Evolutionary conservation across 2,888 invertebrate species (phyloP).

Genomic region (Stenodema calcarata): DNA sequence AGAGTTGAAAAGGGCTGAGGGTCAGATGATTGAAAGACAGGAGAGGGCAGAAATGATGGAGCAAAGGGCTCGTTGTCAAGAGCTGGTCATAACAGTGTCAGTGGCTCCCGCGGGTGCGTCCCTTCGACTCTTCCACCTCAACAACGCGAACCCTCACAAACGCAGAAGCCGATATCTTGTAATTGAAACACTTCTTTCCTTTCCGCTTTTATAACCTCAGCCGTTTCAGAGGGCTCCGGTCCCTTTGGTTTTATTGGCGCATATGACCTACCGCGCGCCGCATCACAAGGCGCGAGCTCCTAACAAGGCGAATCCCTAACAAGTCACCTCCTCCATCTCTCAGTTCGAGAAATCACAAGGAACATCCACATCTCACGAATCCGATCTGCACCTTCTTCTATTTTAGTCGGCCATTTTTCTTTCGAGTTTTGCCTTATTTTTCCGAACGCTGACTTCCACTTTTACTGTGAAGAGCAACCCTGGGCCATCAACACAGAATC

Average conservation of each 20-base stretch:
- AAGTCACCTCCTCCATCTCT: background rate
- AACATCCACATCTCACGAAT: too few relatives aligned
- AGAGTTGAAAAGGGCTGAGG: background rate
- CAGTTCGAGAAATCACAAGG: too few relatives aligned
- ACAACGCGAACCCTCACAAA: background rate
- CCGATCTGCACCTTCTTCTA: too few relatives aligned
- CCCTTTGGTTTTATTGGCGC: background rate
- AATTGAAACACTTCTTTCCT: conserved; percentile 13
- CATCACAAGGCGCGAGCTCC: background rate
- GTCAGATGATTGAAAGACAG: background rate
- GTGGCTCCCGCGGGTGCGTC: conserved; percentile 15
- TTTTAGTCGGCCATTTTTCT: too few relatives aligned
- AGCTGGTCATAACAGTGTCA: conserved; percentile 3
- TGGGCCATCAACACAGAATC: too few relatives aligned
- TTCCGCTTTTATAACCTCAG: background rate
- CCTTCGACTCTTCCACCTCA: background rate
- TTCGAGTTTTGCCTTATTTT: too few relatives aligned
- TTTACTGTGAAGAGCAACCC: too few relatives aligned
- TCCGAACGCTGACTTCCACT: too few relatives aligned
- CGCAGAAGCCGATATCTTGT: conserved; percentile 5
- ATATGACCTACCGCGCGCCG: background rate
- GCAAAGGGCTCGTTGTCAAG: background rate
- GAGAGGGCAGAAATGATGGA: background rate
- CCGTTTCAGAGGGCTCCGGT: background rate
- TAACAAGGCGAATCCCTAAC: background rate